Base-by-base conservation (phyloP, 1,140 invertebrate genomes). In the Lordiphosa stackelbergi region DNA sequence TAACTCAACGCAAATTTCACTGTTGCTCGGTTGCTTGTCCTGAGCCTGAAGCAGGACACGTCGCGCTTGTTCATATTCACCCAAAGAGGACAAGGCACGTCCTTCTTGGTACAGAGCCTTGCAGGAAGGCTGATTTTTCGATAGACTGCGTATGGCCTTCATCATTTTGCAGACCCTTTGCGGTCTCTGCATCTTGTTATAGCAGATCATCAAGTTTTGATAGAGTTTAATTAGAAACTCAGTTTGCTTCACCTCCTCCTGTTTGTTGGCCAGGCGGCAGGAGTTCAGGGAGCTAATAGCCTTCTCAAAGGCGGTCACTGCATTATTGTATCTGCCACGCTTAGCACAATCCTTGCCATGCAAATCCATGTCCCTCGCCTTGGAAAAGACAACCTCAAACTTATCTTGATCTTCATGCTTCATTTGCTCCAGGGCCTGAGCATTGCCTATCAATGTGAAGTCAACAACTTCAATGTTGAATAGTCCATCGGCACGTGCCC, bases 191-290 rank as follows among this genome's bases (percentile, higher is more conserved):
- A 90, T 60, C 71, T 91, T 91, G 60, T 93, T 92, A 60, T 91
- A 92, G 74, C 93, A 94, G 40, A 94, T 85, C 51, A 92, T 91
- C 24, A 95, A 87, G 88, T 95, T 66, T 66, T 95, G 10, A 7
- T 92, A 92, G 8, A 93, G 77, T 61, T 90, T 92, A 12, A 90
- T 86, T 5, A 94, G 75, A 42, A 92, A 65, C 56, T 89, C 88
- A 37, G 90, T 90, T 75, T 92, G 90, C 69, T 90, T 87, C 3
- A 70, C 42, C 79, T 94, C 91, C 53, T 95, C 92, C 22, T 88
- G 65, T 22, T 92, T 90, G 87, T 92, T 87, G 10, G 89, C 87
- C 8, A 94, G 72, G 9, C 88, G 70, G 61, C 90, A 90, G 55
- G 86, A 78, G 78, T 92, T 90, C 2, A 93, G 28, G 4, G 77